Evolutionary conservation across 1,140 invertebrate species (phyloP).

Genomic region (Tetraneura akinire): DNA sequence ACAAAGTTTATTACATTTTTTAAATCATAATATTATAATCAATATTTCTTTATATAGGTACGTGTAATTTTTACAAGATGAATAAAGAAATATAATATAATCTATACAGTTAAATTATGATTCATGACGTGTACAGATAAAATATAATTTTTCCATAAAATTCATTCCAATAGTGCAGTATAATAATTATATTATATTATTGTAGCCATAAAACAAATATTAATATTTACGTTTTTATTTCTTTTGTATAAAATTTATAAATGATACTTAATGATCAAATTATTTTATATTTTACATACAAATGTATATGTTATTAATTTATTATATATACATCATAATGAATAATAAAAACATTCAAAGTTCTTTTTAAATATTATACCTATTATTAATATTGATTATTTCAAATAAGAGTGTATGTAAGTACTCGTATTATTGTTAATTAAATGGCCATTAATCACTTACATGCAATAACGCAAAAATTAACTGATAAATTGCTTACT

Average conservation of each 20-base stretch:
- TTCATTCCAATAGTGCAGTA: too few relatives aligned
- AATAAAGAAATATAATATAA: neutral
- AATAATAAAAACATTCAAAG: neutral
- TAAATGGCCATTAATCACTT: too few relatives aligned
- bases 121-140: too few relatives aligned
- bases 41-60: too few relatives aligned
- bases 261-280: neutral
- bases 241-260: neutral
- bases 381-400: neutral
- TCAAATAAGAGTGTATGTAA: neutral
- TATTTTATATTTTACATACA: neutral
- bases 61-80: neutral
- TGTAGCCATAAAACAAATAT: neutral
- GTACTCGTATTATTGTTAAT: too few relatives aligned
- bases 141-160: neutral
- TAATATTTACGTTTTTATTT: neutral
- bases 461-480: too few relatives aligned
- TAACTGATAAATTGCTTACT: too few relatives aligned
- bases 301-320: conserved; percentile 13
- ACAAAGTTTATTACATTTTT: too few relatives aligned
- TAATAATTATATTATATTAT: too few relatives aligned
- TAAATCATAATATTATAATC: too few relatives aligned
- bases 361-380: too few relatives aligned
- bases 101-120: too few relatives aligned
- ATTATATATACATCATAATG: neutral